These are phyloP conservation scores for Lypha dubia DNA, from an alignment of 2,888 invertebrate species.

Conservation along the genomic window DNA sequence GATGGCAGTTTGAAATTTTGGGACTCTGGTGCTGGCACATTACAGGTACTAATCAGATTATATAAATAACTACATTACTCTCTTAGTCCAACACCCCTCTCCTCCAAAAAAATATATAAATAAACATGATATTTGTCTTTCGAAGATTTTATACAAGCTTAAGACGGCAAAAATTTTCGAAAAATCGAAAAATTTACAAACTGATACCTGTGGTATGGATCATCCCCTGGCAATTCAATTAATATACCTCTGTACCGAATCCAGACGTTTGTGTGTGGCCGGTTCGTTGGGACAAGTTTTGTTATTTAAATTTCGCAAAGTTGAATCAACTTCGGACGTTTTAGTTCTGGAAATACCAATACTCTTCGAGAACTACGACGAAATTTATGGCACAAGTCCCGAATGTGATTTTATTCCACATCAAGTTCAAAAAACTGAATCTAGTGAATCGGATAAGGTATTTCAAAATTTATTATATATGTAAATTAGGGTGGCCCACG, in stretches of 20 bases:
- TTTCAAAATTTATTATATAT: slow-evolving; percentile 45
- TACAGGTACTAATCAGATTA: slow-evolving; percentile 86
- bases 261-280: slow-evolving; percentile 93
- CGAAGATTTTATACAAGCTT: slow-evolving; percentile 94
- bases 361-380: slow-evolving; percentile 91
- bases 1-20: slow-evolving; percentile 99
- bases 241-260: slow-evolving; percentile 96
- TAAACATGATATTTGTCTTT: neutral
- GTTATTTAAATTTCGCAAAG: slow-evolving; percentile 97
- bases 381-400: slow-evolving; percentile 89
- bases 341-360: slow-evolving; percentile 93
- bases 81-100: no score
- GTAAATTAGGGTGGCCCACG: no score
- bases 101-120: no score
- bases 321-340: slow-evolving; percentile 92
- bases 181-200: slow-evolving; percentile 86
- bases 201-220: slow-evolving; percentile 87
- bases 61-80: no score
- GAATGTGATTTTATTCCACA: slow-evolving; percentile 90
- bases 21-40: slow-evolving; percentile 98
- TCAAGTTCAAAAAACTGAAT: slow-evolving; percentile 83
- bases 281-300: slow-evolving; percentile 97
- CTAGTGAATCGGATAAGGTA: slow-evolving; percentile 81
- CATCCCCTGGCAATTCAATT: slow-evolving; percentile 95
- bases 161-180: slow-evolving; percentile 94